Conservation (phyloP, 30 jellyfish, hydroid and myxozoan species). For the Chrysaora quinquecirrha region DNA sequence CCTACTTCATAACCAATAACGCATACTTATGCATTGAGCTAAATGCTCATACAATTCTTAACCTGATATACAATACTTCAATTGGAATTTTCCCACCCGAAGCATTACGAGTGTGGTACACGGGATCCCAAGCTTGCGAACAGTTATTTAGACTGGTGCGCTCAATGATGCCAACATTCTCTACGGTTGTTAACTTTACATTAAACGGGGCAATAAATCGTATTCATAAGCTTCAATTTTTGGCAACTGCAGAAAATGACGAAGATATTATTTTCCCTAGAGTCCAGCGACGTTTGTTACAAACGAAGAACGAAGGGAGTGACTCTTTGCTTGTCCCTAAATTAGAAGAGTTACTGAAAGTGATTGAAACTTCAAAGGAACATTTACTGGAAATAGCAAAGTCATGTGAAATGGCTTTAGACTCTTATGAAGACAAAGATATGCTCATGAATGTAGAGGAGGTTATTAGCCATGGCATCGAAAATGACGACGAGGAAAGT, state of each 20-base stretch:
- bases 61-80: not conserved
- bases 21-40: constrained; percentile 13
- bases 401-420: not conserved
- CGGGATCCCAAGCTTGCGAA: constrained; percentile 14
- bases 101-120: not conserved
- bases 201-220: not conserved
- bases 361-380: not conserved
- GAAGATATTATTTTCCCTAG: constrained; percentile 3
- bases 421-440: not conserved
- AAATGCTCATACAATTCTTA: not conserved
- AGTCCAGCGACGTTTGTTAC: not conserved
- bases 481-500: not conserved
- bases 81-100: not conserved
- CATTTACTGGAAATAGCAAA: not conserved
- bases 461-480: not conserved
- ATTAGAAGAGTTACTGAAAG: not conserved
- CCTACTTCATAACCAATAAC: not conserved
- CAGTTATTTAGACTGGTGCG: not conserved
- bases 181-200: not conserved
- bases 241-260: not conserved
- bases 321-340: not conserved
- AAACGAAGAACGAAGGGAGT: not conserved
- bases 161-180: too few species aligned
- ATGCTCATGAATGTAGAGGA: not conserved
- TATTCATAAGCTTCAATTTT: not conserved